phyloP scores from a whole-genome alignment of 2,113 vertebrate genomes.

The Cacatua alba region DNA sequence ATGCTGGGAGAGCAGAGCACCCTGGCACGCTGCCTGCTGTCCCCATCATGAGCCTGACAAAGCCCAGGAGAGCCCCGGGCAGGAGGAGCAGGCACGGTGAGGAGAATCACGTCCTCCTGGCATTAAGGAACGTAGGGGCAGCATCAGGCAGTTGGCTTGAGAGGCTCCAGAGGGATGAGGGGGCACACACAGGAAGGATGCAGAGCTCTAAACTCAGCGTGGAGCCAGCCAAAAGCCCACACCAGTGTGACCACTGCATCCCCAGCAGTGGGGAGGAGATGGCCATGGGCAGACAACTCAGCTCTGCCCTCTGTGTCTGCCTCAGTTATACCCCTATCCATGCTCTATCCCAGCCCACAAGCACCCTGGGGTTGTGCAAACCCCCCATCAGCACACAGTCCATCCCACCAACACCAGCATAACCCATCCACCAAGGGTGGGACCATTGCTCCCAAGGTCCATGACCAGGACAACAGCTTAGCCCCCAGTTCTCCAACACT shows the following conservation, averaged over 20 bases:
- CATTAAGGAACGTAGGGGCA: background rate
- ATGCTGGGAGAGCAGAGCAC: background rate
- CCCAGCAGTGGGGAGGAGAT: fast-evolving
- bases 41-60: background rate
- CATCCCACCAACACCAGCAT: background rate
- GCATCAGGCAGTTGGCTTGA: background rate
- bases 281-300: background rate
- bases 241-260: background rate
- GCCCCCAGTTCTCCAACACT: background rate
- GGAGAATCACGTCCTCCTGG: background rate
- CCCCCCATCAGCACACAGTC: background rate
- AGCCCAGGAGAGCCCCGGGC: background rate
- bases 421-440: too few species aligned
- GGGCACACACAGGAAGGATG: background rate
- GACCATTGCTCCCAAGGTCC: background rate
- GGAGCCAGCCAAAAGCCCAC: background rate
- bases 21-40: fast-evolving
- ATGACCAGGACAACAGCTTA: fast-evolving
- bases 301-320: background rate
- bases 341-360: background rate
- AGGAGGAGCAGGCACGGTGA: background rate
- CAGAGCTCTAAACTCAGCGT: background rate
- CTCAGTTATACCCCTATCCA: too few species aligned
- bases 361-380: background rate
- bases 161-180: background rate